These are phyloP conservation scores for Poecilia gillii DNA, from an alignment of 2,797 vertebrate species.

Conservation along the genomic window DNA sequence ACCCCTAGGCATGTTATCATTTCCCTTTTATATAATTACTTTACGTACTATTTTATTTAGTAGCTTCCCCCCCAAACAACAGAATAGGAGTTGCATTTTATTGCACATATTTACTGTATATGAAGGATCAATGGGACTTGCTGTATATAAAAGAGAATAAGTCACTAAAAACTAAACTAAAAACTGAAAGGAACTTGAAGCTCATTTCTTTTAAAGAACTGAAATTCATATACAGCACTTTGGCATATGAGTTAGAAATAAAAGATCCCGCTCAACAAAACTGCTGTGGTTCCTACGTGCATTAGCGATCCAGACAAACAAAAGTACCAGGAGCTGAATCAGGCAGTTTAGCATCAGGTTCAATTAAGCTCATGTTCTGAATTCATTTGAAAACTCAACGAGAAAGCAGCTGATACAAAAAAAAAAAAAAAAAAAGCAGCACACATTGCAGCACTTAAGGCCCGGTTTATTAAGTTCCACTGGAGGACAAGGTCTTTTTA, in stretches of 20 bases:
- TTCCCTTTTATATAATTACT: no score
- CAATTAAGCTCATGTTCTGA: constrained; percentile 2
- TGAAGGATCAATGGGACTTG: background rate
- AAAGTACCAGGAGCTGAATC: background rate
- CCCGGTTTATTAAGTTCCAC: constrained; percentile 12
- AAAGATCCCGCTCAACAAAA: background rate
- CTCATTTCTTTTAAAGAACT: background rate
- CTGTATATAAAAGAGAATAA: background rate
- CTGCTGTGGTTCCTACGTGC: background rate
- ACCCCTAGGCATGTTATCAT: no score
- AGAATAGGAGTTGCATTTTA: background rate
- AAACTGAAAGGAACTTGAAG: constrained; percentile 10
- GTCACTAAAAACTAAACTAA: background rate
- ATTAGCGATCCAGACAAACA: background rate
- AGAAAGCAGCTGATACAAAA: background rate
- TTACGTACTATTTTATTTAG: no score
- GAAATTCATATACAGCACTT: background rate
- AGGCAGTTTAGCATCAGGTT: background rate
- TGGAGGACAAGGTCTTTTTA: constrained; percentile 21
- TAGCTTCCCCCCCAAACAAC: background rate
- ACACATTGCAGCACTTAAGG: constrained; percentile 22
- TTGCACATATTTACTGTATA: background rate
- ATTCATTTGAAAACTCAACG: background rate
- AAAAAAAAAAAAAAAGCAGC: constrained; percentile 4
- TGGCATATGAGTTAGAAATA: background rate